phyloP scores from a whole-genome alignment of 1,140 invertebrate genomes.

The Drosophila orosa region DNA sequence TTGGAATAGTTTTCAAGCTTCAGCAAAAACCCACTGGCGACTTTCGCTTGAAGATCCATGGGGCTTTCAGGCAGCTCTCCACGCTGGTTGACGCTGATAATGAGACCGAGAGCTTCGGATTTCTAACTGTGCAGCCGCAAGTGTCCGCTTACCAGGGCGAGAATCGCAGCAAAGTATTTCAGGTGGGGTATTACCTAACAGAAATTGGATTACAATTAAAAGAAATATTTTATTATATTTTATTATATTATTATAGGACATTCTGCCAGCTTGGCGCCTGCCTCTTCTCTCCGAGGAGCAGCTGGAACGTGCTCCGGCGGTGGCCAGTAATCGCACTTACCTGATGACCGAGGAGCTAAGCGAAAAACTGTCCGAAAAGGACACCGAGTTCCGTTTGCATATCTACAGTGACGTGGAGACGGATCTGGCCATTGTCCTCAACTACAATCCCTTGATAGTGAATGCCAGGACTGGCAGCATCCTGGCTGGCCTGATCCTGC shows the following conservation, averaged over 20 bases:
- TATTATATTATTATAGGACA: conserved; percentile 41
- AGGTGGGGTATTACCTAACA: conserved; percentile 37
- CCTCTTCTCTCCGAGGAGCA: conserved; percentile 52
- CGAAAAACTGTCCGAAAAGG: conserved; percentile 24
- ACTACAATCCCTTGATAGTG: conserved; percentile 86
- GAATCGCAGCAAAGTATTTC: conserved; percentile 51
- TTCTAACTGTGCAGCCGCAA: conserved; percentile 72
- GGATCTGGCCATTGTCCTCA: conserved; percentile 70
- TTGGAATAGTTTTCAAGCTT: conserved; percentile 60
- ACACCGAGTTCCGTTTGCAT: conserved; percentile 56
- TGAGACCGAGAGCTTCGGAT: conserved; percentile 48
- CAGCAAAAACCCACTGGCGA: conserved; percentile 71
- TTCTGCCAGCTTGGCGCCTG: conserved; percentile 68
- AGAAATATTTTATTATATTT: too few species aligned
- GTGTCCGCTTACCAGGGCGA: conserved; percentile 37
- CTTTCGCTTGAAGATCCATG: conserved; percentile 67
- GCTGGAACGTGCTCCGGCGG: conserved; percentile 49
- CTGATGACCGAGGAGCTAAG: conserved; percentile 55
- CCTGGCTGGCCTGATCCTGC: conserved; percentile 87
- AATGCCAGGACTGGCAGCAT: conserved; percentile 87
- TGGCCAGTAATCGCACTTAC: conserved; percentile 68
- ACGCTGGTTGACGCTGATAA: conserved; percentile 32
- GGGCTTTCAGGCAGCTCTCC: conserved; percentile 59
- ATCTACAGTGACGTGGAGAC: conserved; percentile 56
- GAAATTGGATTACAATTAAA: not conserved